Evolutionary conservation across 2,797 vertebrate species (phyloP).

Genomic region (Dromococcyx pavoninus): DNA sequence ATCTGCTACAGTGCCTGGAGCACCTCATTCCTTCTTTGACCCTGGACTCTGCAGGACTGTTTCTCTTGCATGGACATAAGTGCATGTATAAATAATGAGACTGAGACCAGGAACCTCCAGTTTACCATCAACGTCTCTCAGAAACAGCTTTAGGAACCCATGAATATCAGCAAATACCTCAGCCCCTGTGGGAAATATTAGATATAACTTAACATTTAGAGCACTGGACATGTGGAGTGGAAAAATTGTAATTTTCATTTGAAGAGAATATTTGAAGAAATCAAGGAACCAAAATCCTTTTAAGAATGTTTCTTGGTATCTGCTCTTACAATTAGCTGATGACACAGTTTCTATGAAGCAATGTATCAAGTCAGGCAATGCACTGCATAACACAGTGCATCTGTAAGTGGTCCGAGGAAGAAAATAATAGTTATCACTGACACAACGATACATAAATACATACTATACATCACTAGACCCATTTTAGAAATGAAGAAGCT

Average conservation of each 20-base stretch:
- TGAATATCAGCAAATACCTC: not conserved
- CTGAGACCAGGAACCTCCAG: fast-evolving
- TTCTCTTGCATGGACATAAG: not conserved
- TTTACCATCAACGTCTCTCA: not conserved
- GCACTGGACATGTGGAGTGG: not conserved
- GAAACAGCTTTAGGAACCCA: not conserved
- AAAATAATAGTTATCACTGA: not conserved
- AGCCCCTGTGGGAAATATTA: not conserved
- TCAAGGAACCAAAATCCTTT: not conserved
- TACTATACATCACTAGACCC: not conserved
- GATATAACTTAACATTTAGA: not conserved
- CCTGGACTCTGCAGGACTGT: not conserved
- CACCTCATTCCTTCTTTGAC: not conserved
- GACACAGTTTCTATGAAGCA: not conserved
- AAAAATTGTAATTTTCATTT: not conserved
- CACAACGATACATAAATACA: not conserved
- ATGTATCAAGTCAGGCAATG: not conserved
- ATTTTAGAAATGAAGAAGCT: not conserved
- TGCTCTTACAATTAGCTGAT: not conserved
- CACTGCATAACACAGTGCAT: not conserved
- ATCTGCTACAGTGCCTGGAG: not conserved
- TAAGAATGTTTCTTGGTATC: constrained; percentile 1
- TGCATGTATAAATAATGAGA: not conserved
- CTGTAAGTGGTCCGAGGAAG: not conserved
- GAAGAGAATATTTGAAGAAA: not conserved